Evolutionary conservation across 2,888 invertebrate genomes (phyloP).

Genomic region (Lordiphosa andalusiaca): DNA sequence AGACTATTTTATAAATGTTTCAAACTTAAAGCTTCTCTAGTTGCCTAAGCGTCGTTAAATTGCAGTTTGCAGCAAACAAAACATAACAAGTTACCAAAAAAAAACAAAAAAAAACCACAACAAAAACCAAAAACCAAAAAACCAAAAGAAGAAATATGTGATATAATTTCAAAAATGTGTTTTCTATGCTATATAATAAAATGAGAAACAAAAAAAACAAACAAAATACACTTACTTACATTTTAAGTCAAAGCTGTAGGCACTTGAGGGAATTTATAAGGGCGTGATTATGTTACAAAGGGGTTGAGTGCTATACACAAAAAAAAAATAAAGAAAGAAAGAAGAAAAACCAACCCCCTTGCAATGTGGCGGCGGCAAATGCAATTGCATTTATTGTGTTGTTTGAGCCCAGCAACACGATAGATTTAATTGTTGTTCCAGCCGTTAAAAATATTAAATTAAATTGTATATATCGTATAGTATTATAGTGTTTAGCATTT

Average conservation of each 20-base stretch:
- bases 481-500: conserved; percentile 45
- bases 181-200: conserved; percentile 46
- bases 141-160: conserved; percentile 50
- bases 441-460: too few relatives aligned
- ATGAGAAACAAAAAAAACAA: conserved; percentile 7
- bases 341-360: conserved; percentile 38
- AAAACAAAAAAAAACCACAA: conserved; percentile 16
- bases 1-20: neutral
- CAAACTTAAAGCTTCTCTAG: conserved; percentile 54
- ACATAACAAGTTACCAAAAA: conserved; percentile 16
- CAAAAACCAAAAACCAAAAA: neutral
- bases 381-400: conserved; percentile 69
- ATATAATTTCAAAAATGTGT: conserved; percentile 74
- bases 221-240: neutral
- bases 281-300: conserved; percentile 62
- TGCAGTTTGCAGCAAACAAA: conserved; percentile 20
- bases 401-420: conserved; percentile 76
- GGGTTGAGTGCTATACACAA: conserved; percentile 56
- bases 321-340: too few relatives aligned
- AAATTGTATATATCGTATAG: too few relatives aligned
- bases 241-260: conserved; percentile 23
- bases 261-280: conserved; percentile 20
- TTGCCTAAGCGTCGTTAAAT: conserved; percentile 34
- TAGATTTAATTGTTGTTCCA: conserved; percentile 69
- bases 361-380: conserved; percentile 48